Evolutionary conservation across 2,113 vertebrate species (phyloP).

Genomic region (Solenodon paradoxus): DNA sequence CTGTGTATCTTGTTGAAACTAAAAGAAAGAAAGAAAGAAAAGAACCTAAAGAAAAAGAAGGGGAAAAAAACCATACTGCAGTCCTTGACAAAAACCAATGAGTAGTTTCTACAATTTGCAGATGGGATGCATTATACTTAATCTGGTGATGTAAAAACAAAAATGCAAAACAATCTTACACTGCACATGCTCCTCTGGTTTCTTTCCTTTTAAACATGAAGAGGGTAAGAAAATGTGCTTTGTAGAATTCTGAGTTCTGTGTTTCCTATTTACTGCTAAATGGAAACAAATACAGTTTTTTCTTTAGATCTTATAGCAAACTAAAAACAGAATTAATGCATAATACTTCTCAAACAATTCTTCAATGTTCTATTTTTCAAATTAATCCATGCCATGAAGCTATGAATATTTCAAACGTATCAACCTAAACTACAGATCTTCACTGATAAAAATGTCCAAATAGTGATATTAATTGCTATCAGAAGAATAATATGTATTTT

Average conservation of each 20-base stretch:
- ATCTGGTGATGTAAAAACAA: slow-evolving; percentile 73
- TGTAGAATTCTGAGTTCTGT: slow-evolving; percentile 63
- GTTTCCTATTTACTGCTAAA: slow-evolving; percentile 71
- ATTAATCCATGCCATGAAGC: slow-evolving; percentile 38
- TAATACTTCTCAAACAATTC: slow-evolving; percentile 59
- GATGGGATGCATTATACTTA: slow-evolving; percentile 72
- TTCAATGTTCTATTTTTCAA: slow-evolving; percentile 27
- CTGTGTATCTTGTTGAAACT: slow-evolving; percentile 74
- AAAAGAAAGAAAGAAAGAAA: slow-evolving; percentile 38
- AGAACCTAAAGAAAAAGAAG: slow-evolving; percentile 59
- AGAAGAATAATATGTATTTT: background rate
- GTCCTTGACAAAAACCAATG: slow-evolving; percentile 66
- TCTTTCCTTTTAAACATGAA: slow-evolving; percentile 73
- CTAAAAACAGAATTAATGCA: slow-evolving; percentile 70
- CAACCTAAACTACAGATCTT: slow-evolving; percentile 51
- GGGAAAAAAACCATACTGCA: slow-evolving; percentile 19
- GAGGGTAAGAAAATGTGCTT: slow-evolving; percentile 67
- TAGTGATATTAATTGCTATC: slow-evolving; percentile 31
- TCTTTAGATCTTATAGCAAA: slow-evolving; percentile 60
- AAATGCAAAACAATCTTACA: slow-evolving; percentile 65
- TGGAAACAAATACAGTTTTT: slow-evolving; percentile 71
- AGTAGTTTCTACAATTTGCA: slow-evolving; percentile 72
- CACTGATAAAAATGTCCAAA: slow-evolving; percentile 31
- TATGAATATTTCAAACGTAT: slow-evolving; percentile 49
- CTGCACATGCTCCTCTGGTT: slow-evolving; percentile 65